Conservation (phyloP, 2,888 invertebrate species). For the Xylocampa areola region DNA sequence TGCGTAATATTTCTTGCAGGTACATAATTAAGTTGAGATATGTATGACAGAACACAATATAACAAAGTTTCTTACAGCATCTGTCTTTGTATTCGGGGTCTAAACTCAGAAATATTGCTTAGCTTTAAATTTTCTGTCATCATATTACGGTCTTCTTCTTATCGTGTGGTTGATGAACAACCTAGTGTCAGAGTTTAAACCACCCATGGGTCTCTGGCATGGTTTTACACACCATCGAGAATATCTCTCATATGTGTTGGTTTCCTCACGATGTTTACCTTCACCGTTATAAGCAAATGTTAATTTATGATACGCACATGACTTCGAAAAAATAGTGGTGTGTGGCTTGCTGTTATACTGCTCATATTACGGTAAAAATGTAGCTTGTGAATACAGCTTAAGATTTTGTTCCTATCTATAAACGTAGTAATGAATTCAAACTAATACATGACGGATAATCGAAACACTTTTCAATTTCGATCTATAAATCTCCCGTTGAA, state of each 20-base stretch:
- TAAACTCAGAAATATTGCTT: background rate
- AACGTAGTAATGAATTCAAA: slow-evolving; percentile 16
- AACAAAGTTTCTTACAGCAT: background rate
- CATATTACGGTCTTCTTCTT: no score
- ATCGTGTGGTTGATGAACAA: no score
- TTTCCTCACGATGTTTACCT: no score
- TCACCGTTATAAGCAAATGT: no score
- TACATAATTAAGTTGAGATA: slow-evolving; percentile 12
- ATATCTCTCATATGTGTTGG: no score
- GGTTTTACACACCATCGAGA: no score
- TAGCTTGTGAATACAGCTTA: background rate
- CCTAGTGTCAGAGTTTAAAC: no score
- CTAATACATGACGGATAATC: slow-evolving; percentile 41
- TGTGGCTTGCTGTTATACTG: no score
- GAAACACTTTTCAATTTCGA: slow-evolving; percentile 54
- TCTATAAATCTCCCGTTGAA: slow-evolving; percentile 53
- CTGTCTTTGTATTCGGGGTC: slow-evolving; percentile 3
- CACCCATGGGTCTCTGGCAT: no score
- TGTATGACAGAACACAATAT: slow-evolving; percentile 20
- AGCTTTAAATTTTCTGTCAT: background rate
- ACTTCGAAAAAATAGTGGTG: no score
- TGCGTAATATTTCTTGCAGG: slow-evolving; percentile 11
- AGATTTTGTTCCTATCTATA: background rate
- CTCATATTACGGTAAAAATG: no score
- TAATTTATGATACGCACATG: no score